Evolutionary conservation across 2,797 vertebrate species (phyloP).

Genomic region (Falco novaeseelandiae): DNA sequence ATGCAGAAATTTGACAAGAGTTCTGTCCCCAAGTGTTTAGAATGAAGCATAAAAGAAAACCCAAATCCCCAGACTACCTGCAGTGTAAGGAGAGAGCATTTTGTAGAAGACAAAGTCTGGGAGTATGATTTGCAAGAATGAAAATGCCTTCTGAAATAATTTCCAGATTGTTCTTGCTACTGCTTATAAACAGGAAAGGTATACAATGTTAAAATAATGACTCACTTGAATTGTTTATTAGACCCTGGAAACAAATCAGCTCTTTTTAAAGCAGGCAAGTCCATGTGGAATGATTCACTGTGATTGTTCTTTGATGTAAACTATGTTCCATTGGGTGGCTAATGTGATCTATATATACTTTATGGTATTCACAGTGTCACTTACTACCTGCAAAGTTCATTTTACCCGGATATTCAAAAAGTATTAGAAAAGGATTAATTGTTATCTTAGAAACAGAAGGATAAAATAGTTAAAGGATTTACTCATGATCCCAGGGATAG

Average conservation of each 20-base stretch:
- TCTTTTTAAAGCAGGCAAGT: slow-evolving; percentile 8
- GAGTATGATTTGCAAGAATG: neutral
- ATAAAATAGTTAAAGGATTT: neutral
- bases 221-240: slow-evolving; percentile 58
- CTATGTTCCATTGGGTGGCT: neutral
- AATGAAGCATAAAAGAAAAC: neutral
- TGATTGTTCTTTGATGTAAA: slow-evolving; percentile 23
- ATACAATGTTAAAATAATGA: slow-evolving; percentile 59
- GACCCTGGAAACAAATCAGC: slow-evolving; percentile 46
- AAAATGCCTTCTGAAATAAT: slow-evolving; percentile 51
- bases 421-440: neutral
- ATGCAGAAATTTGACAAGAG: neutral
- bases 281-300: slow-evolving; percentile 13
- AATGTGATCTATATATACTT: neutral
- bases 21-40: neutral
- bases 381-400: neutral
- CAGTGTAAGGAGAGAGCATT: neutral
- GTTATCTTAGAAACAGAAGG: neutral
- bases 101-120: neutral
- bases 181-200: slow-evolving; percentile 68
- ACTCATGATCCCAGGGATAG: neutral
- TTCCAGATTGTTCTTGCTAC: neutral
- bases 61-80: neutral
- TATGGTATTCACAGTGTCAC: neutral
- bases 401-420: neutral